A percentile compares a stretch with the other conserved stretches of the same genome.
phyloP scores from a whole-genome alignment of 2,113 vertebrate species.

The Micronisus gabar region DNA sequence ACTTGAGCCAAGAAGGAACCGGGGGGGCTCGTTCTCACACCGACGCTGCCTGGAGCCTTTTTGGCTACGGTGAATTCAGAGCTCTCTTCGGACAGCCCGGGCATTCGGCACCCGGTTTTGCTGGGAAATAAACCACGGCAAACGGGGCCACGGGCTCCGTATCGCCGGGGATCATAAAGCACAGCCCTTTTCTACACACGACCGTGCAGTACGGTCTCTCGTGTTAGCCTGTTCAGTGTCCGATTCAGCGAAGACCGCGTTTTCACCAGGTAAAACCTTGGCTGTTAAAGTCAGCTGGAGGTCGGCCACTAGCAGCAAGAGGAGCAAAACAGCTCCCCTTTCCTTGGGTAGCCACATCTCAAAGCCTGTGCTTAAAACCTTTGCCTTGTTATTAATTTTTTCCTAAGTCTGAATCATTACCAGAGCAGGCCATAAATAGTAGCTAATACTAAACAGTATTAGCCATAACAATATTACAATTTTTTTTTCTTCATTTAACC shows the following conservation, averaged over 20 bases:
- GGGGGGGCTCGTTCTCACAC: not conserved
- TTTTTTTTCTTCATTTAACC: not conserved
- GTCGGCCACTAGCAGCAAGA: not conserved
- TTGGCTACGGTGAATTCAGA: not conserved
- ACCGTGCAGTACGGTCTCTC: no score
- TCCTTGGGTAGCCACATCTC: not conserved
- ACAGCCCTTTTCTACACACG: no score
- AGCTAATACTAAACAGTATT: not conserved
- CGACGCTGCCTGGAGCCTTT: not conserved
- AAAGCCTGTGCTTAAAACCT: not conserved
- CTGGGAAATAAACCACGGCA: not conserved
- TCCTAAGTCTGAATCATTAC: not conserved
- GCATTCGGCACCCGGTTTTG: not conserved
- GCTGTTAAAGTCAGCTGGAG: not conserved
- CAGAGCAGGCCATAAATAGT: not conserved
- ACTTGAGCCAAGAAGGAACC: not conserved
- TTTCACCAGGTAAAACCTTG: not conserved
- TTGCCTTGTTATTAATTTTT: not conserved
- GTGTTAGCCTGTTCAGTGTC: rapidly evolving
- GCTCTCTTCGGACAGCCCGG: not conserved
- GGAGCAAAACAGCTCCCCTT: not conserved
- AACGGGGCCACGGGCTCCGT: no score
- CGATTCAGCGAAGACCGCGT: rapidly evolving
- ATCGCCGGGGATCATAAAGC: not conserved
- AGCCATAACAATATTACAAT: not conserved